These are phyloP conservation scores for Drosophila subobscura DNA, from an alignment of 1,140 invertebrate species.

Conservation along the genomic window DNA sequence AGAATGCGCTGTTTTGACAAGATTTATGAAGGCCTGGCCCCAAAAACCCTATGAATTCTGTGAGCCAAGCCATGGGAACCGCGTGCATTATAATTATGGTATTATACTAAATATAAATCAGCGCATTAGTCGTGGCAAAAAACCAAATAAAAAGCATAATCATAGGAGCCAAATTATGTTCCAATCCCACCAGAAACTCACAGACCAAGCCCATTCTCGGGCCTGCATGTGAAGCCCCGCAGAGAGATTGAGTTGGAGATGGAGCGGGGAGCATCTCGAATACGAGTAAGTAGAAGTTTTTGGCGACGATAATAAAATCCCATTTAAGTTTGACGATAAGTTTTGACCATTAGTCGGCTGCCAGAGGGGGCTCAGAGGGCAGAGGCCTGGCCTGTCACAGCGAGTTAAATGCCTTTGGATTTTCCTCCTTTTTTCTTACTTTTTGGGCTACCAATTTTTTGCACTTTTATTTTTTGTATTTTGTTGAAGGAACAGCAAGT, in stretches of 20 bases:
- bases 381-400: slow-evolving; percentile 48
- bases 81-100: slow-evolving; percentile 69
- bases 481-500: slow-evolving; percentile 45
- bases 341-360: slow-evolving; percentile 72
- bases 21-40: slow-evolving; percentile 63
- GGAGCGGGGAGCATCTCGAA: slow-evolving; percentile 10
- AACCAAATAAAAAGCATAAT: slow-evolving; percentile 30
- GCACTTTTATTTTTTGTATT: slow-evolving; percentile 3
- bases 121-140: slow-evolving; percentile 55
- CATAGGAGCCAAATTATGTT: slow-evolving; percentile 39
- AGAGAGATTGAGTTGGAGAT: not conserved
- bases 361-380: slow-evolving; percentile 28
- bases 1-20: slow-evolving; percentile 64
- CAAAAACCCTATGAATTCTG: slow-evolving; percentile 36
- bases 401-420: slow-evolving; percentile 70
- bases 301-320: slow-evolving; percentile 77
- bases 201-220: slow-evolving; percentile 50
- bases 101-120: slow-evolving; percentile 77
- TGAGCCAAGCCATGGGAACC: slow-evolving; percentile 55
- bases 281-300: slow-evolving; percentile 44
- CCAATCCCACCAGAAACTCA: slow-evolving; percentile 55
- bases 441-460: not conserved
- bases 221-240: slow-evolving; percentile 24
- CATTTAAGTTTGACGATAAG: slow-evolving; percentile 79
- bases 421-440: slow-evolving; percentile 38